phyloP scores from a whole-genome alignment of 23 tunicate genomes.

The Ascidia mentula region DNA sequence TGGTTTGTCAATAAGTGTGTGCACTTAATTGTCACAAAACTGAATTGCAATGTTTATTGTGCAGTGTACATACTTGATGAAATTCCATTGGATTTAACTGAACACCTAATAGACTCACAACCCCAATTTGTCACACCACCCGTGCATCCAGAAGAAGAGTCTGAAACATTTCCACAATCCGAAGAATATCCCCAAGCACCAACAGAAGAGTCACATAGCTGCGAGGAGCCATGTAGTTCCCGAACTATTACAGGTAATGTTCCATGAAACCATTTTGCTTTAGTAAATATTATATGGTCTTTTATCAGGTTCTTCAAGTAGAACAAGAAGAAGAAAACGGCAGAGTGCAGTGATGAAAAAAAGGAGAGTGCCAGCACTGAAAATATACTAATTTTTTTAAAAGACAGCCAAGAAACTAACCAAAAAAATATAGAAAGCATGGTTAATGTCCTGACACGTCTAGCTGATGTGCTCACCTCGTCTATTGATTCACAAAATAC shows the following conservation, averaged over 20 bases:
- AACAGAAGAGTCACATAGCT: background rate
- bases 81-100: background rate
- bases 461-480: slow-evolving; percentile 6
- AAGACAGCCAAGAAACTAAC: background rate
- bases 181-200: no score
- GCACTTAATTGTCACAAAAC: background rate
- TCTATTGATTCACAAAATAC: background rate
- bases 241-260: background rate
- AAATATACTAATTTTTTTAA: background rate
- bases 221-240: background rate
- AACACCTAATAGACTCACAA: background rate
- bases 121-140: background rate
- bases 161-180: background rate
- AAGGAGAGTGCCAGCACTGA: background rate
- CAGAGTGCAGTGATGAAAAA: background rate
- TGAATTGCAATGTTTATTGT: no score
- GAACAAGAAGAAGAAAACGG: background rate
- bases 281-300: background rate
- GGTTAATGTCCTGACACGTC: background rate
- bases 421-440: background rate
- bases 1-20: no score
- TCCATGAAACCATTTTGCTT: background rate
- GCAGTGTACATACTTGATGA: background rate
- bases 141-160: background rate
- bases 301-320: background rate